Conservation (phyloP, 2,113 vertebrate species). For the Chinchilla lanigera region DNA sequence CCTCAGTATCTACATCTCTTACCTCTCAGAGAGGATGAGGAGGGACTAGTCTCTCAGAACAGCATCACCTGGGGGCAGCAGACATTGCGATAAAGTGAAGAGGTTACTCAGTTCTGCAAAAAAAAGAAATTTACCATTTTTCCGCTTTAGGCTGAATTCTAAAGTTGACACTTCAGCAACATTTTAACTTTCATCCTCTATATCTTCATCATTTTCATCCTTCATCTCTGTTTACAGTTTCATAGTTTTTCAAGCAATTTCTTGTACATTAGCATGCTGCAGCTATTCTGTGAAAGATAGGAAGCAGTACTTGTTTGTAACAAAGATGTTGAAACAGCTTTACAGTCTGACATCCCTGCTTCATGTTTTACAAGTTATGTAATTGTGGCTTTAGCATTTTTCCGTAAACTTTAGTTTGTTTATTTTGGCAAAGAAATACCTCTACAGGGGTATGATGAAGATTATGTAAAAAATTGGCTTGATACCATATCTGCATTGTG, state of each 20-base stretch:
- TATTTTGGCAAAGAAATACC: neutral
- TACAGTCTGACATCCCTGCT: neutral
- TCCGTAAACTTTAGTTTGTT: neutral
- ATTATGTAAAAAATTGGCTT: neutral
- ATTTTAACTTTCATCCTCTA: neutral
- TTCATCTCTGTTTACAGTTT: neutral
- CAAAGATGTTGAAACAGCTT: neutral
- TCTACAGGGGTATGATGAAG: neutral
- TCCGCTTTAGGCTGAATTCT: neutral
- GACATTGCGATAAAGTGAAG: neutral
- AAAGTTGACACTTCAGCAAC: neutral
- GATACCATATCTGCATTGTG: neutral
- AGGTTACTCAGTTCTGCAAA: neutral
- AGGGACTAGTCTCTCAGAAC: neutral
- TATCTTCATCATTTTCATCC: neutral
- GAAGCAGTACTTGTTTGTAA: neutral
- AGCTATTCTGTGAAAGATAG: neutral
- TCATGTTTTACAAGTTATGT: neutral
- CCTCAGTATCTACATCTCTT: neutral
- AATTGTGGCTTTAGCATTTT: neutral
- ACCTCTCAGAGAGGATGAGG: neutral
- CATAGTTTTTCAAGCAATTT: neutral
- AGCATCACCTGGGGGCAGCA: slow-evolving; percentile 17
- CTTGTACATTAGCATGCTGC: neutral
- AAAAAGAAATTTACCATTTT: neutral